A percentile compares a stretch with the other conserved stretches of the same genome.
phyloP scores from a whole-genome alignment of 2,797 vertebrate genomes.

The Falco berigora region DNA sequence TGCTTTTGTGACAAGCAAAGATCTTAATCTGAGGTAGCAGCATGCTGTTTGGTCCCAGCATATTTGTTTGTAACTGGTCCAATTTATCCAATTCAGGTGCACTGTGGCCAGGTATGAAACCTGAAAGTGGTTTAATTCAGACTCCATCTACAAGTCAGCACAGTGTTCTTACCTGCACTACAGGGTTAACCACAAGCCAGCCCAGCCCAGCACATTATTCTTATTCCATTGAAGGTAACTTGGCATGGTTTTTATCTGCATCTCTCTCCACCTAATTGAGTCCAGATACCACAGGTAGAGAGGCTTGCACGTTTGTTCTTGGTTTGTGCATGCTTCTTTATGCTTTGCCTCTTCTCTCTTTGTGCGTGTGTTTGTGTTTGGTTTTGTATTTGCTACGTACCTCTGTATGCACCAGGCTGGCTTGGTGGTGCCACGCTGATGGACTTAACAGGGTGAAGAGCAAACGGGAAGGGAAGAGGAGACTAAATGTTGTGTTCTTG shows the following conservation, averaged over 20 bases:
- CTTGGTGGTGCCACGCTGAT: constrained; percentile 37
- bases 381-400: not conserved
- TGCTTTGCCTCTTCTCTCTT: constrained; percentile 22
- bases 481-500: not conserved
- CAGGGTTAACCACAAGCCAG: constrained; percentile 92
- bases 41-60: constrained; percentile 60
- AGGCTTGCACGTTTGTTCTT: constrained; percentile 44
- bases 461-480: constrained; percentile 20
- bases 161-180: constrained; percentile 96
- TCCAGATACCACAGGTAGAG: constrained; percentile 47
- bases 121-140: constrained; percentile 94
- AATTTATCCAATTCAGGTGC: constrained; percentile 88
- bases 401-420: constrained; percentile 38
- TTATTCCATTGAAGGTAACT: constrained; percentile 98
- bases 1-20: constrained; percentile 47
- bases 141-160: constrained; percentile 91
- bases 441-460: constrained; percentile 27
- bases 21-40: constrained; percentile 48
- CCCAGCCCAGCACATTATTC: constrained; percentile 94
- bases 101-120: constrained; percentile 99
- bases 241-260: constrained; percentile 76
- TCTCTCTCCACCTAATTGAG: constrained; percentile 60
- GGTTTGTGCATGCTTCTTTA: constrained; percentile 71
- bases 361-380: not conserved
- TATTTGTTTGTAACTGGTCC: constrained; percentile 76